phyloP scores from a whole-genome alignment of 2,797 vertebrate genomes.

The Moxostoma hubbsi region DNA sequence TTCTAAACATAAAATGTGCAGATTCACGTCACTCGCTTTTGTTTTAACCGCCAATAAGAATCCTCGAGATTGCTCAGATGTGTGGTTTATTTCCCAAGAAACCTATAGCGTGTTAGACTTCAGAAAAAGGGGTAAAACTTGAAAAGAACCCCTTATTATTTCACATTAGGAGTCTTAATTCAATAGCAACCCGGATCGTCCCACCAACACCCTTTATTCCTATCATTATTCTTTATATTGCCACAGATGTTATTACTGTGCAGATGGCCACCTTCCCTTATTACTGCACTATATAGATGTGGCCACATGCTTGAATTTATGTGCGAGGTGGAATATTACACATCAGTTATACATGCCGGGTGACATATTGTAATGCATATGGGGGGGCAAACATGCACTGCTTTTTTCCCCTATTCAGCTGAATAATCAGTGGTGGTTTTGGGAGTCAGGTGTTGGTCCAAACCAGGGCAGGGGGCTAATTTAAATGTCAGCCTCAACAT shows the following conservation, averaged over 20 bases:
- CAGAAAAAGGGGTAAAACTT: slow-evolving; percentile 67
- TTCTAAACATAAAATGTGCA: slow-evolving; percentile 18
- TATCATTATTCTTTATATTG: slow-evolving; percentile 88
- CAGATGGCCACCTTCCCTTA: slow-evolving; percentile 85
- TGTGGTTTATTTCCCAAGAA: slow-evolving; percentile 42
- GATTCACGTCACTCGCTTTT: slow-evolving; percentile 12
- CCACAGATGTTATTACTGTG: slow-evolving; percentile 86
- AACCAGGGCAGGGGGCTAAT: slow-evolving; percentile 75
- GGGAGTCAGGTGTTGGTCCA: slow-evolving; percentile 56
- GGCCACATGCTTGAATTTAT: slow-evolving; percentile 83
- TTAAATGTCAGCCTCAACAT: slow-evolving; percentile 88
- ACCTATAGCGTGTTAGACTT: slow-evolving; percentile 70
- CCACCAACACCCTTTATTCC: slow-evolving; percentile 81
- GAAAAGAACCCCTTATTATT: slow-evolving; percentile 71
- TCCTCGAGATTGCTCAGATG: background rate
- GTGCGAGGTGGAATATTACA: slow-evolving; percentile 51
- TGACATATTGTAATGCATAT: slow-evolving; percentile 66
- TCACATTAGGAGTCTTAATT: slow-evolving; percentile 82
- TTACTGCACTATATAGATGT: slow-evolving; percentile 82
- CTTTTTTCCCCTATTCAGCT: slow-evolving; percentile 42
- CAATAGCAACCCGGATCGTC: slow-evolving; percentile 78
- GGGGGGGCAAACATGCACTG: slow-evolving; percentile 51
- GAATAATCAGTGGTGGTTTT: slow-evolving; percentile 51
- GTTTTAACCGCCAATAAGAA: slow-evolving; percentile 14
- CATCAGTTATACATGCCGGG: slow-evolving; percentile 56